Evolutionary conservation across 92 coral and sea anemone species (phyloP).

Genomic region (Bergia sp.): DNA sequence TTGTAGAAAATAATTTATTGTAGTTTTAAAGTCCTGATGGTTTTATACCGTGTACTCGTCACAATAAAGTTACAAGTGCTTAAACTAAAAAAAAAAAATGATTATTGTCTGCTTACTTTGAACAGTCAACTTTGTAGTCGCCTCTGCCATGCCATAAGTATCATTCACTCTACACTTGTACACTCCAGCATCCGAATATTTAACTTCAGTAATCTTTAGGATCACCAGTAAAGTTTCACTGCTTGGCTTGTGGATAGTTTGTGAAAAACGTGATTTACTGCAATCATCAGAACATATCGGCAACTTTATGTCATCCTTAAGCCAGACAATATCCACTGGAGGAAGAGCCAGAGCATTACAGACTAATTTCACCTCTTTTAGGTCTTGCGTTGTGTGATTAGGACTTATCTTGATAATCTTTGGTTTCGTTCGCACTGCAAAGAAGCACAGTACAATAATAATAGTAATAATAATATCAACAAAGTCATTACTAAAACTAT

Average conservation of each 20-base stretch:
- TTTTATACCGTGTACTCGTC: no score
- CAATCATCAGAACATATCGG: not conserved
- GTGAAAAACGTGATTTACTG: slow-evolving; percentile 8
- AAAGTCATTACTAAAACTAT: not conserved
- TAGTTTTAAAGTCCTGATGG: no score
- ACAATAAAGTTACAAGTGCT: no score
- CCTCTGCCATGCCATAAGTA: not conserved
- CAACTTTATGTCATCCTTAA: not conserved
- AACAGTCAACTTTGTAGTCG: slow-evolving; percentile 10
- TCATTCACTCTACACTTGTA: slow-evolving; percentile 8
- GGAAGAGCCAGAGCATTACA: not conserved
- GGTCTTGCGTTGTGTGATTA: not conserved
- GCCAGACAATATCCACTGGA: not conserved
- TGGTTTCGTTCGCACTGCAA: not conserved
- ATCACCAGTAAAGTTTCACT: not conserved
- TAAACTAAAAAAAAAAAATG: no score
- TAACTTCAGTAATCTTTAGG: slow-evolving; percentile 8
- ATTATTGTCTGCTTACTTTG: not conserved
- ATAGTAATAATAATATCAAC: not conserved
- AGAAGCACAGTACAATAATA: not conserved
- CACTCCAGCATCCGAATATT: not conserved
- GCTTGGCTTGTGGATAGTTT: not conserved
- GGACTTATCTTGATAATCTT: not conserved
- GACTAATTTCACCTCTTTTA: not conserved
- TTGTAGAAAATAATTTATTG: no score